Conservation (phyloP, 2,888 invertebrate species). For the Drosophila atripex region DNA sequence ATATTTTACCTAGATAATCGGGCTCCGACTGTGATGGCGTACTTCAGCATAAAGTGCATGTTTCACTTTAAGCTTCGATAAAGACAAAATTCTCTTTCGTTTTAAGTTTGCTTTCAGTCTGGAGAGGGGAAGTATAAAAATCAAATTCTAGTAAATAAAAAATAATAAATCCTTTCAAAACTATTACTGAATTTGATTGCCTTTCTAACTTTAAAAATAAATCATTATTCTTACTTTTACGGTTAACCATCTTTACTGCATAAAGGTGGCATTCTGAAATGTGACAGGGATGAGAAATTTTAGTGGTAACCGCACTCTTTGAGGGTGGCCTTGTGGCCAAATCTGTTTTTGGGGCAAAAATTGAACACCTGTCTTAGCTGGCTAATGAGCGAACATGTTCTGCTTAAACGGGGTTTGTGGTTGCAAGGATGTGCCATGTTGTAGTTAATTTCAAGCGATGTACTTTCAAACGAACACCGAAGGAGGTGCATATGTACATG, state of each 20-base stretch:
- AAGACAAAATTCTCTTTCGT: not conserved
- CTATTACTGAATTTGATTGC: too few relatives aligned
- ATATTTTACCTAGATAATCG: conserved; percentile 5
- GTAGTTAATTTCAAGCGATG: conserved; percentile 37
- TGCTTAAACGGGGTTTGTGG: conserved; percentile 8
- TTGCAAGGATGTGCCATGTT: conserved; percentile 17
- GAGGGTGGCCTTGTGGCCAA: not conserved
- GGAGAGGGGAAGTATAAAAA: not conserved
- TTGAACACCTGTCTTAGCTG: conserved; percentile 2
- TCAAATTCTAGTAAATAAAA: not conserved
- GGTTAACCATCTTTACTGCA: not conserved
- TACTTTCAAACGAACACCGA: not conserved
- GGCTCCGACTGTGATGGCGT: not conserved
- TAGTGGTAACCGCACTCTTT: not conserved
- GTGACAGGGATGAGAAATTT: not conserved
- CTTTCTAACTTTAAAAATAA: too few relatives aligned
- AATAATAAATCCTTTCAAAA: too few relatives aligned
- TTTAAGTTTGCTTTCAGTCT: not conserved
- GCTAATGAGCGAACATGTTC: conserved; percentile 9
- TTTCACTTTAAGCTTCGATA: not conserved
- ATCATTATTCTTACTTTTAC: not conserved
- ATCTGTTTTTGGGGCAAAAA: not conserved
- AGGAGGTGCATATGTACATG: not conserved
- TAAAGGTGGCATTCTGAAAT: not conserved
- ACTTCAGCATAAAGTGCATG: not conserved